Evolutionary conservation across 2,888 invertebrate species (phyloP).

Genomic region (Parnassius orleans): DNA sequence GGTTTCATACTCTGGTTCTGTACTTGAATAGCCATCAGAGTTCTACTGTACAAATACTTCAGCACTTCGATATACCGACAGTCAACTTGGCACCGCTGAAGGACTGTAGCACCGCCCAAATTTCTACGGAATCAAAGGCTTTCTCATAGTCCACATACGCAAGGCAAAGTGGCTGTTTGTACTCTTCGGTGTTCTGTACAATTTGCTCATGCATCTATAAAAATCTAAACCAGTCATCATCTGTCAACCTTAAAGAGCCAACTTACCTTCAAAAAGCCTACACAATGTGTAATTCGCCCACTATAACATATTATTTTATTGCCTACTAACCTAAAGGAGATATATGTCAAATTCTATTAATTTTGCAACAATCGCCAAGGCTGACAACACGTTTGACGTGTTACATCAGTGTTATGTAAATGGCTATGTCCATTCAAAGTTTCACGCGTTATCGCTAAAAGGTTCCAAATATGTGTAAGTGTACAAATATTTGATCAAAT

Average conservation of each 20-base stretch:
- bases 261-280: slow-evolving; percentile 10
- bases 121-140: too few relatives aligned
- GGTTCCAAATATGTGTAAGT: background rate
- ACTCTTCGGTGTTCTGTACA: too few relatives aligned
- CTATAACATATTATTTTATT: background rate
- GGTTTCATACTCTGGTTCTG: too few relatives aligned
- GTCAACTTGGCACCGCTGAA: too few relatives aligned
- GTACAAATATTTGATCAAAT: slow-evolving; percentile 4
- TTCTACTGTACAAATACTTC: too few relatives aligned
- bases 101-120: too few relatives aligned
- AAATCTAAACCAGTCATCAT: background rate
- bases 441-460: slow-evolving; percentile 6
- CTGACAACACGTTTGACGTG: background rate
- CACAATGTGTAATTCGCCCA: slow-evolving; percentile 4
- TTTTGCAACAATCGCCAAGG: slow-evolving; percentile 12
- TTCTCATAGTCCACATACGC: too few relatives aligned
- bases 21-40: too few relatives aligned
- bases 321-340: slow-evolving; percentile 5
- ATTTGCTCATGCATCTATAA: too few relatives aligned
- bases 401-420: slow-evolving; percentile 5
- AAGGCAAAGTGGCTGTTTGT: too few relatives aligned
- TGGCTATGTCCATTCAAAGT: background rate
- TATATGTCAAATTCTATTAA: slow-evolving; percentile 2
- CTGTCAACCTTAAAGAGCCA: background rate
- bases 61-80: too few relatives aligned